These are phyloP conservation scores for Elgaria multicarinata DNA, from an alignment of 2,113 vertebrate species.

Conservation along the genomic window DNA sequence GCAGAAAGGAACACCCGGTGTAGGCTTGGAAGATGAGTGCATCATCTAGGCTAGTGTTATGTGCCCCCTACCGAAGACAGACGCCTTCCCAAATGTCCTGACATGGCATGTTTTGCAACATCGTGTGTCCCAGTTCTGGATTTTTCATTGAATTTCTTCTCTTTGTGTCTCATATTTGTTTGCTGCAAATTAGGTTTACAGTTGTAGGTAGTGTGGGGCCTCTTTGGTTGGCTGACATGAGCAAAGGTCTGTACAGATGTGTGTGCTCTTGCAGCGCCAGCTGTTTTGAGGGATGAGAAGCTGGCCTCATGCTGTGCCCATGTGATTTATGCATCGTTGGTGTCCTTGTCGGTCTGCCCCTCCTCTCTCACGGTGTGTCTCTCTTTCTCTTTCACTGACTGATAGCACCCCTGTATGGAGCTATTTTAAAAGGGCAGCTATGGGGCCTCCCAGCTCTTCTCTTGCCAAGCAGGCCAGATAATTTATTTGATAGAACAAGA, in stretches of 20 bases:
- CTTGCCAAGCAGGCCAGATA: neutral
- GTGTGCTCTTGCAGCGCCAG: neutral
- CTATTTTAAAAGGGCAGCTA: neutral
- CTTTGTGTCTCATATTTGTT: neutral
- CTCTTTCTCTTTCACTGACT: neutral
- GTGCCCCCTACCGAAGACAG: neutral
- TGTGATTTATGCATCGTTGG: neutral
- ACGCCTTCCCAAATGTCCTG: neutral
- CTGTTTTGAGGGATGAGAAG: neutral
- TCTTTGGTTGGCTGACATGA: neutral
- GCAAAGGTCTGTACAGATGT: neutral
- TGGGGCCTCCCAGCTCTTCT: neutral
- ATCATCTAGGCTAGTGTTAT: neutral
- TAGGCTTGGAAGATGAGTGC: neutral
- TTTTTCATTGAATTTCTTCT: neutral
- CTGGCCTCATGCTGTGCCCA: neutral
- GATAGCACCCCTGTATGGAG: neutral
- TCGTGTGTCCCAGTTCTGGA: neutral
- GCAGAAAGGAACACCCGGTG: neutral
- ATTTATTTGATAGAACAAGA: neutral
- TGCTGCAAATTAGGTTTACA: neutral
- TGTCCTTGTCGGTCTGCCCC: too few relatives aligned
- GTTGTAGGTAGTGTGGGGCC: neutral
- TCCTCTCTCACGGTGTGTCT: too few relatives aligned
- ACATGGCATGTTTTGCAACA: neutral